Evolutionary conservation across 2,797 vertebrate species (phyloP), one percentile per base, ranked within the genome.

Genomic region (Austrolebias charrua): DNA sequence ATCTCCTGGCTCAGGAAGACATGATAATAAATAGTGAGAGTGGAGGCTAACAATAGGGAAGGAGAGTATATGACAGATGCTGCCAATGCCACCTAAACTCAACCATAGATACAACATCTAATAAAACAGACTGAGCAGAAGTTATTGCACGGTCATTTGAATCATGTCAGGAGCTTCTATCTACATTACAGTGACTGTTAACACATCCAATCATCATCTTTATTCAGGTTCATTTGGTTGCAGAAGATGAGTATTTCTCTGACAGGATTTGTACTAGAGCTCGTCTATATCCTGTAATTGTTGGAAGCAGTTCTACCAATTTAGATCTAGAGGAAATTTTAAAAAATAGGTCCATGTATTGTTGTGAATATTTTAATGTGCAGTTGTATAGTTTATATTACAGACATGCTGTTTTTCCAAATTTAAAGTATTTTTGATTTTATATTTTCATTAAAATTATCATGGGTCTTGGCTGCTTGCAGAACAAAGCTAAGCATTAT

Each of bases 11-110:
- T 76, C 76, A 79, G 71, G 42, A 62, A 69, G 75, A 84, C 62
- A 65, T 75, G 67, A 78, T 84, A 79, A 83, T 79, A 83, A 78
- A 86, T 73, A 70, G 66, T 44, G 65, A 66, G 59, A 64, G 24
- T 28, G 31, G 54, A 75, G 59, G 60, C 57, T 63, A 81, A 80
- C 68, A 73, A 75, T 47, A 55, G 75, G 50, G 63, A 48, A 61
- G 11, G 35, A 14, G 24, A 19, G 50, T 14, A 18, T 42, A 29
- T n/a, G 43, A 45, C 49, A 44, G 49, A 62, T 55, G 38, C 54
- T 48, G 58, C 55, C 42, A 10, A 18, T 33, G 66, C 63, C 57
- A 61, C 59, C 53, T 72, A 66, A 56, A 24, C 60, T 68, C 53
- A 65, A 71, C 71, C 63, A 62, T 52, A 84, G 75, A 79, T 73